Conservation (phyloP, 2,113 vertebrate species). For the Tamias sibiricus region DNA sequence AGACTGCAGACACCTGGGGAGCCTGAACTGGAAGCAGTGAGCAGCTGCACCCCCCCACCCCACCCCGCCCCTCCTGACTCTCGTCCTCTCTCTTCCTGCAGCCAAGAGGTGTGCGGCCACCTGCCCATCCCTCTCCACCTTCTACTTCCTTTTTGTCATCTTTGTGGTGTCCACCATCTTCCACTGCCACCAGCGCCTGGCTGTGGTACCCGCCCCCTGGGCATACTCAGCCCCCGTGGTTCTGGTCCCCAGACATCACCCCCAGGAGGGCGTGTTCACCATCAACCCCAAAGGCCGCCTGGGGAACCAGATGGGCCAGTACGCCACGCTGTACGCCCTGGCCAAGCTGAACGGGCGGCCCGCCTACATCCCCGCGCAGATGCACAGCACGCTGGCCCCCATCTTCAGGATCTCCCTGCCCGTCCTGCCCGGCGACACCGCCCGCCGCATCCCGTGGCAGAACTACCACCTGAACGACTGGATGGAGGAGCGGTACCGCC, state of each 20-base stretch:
- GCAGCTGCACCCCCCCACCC: rapidly evolving
- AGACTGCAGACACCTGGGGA: rapidly evolving
- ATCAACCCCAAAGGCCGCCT: slow-evolving; percentile 74
- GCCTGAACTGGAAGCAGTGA: too few species aligned
- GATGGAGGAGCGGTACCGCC: slow-evolving; percentile 81
- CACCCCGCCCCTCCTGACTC: background rate
- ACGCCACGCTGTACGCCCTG: slow-evolving; percentile 80
- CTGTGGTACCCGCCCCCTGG: background rate
- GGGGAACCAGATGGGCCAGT: slow-evolving; percentile 85
- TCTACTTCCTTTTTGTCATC: slow-evolving; percentile 33
- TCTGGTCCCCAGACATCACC: background rate
- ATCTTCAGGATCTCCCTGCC: slow-evolving; percentile 81
- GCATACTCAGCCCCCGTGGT: background rate
- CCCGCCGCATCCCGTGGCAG: background rate
- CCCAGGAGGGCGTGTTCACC: slow-evolving; percentile 53
- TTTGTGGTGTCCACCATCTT: background rate
- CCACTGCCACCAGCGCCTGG: background rate
- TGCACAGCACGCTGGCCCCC: slow-evolving; percentile 74
- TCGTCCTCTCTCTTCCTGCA: background rate
- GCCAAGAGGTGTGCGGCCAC: background rate
- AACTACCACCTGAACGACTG: slow-evolving; percentile 78
- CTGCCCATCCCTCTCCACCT: background rate
- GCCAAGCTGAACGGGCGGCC: slow-evolving; percentile 74
- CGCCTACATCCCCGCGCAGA: slow-evolving; percentile 50
- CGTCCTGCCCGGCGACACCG: background rate